Conservation (phyloP, 2,797 vertebrate genomes). For the Melanotaenia nigrans region DNA sequence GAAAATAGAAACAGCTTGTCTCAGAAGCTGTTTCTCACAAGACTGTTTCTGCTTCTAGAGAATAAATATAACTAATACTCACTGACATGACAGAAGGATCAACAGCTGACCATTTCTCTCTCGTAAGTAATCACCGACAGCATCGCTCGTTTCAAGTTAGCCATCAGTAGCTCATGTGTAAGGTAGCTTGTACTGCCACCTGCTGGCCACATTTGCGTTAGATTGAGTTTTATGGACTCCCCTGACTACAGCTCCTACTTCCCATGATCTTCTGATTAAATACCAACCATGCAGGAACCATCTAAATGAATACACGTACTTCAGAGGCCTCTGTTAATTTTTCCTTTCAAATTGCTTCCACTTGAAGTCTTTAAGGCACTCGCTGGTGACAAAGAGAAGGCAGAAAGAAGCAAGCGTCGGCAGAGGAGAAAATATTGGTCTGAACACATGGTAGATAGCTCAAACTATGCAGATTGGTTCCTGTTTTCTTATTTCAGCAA, state of each 20-base stretch:
- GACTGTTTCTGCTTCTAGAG: not conserved
- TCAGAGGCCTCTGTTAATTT: conserved; percentile 23
- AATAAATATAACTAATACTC: not conserved
- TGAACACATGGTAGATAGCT: not conserved
- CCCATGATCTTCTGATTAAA: not conserved
- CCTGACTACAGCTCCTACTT: not conserved
- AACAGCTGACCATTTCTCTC: not conserved
- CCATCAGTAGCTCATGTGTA: no score
- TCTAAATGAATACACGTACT: not conserved
- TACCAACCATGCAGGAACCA: not conserved
- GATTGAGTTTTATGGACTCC: not conserved
- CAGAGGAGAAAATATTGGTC: not conserved
- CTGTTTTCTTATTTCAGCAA: not conserved
- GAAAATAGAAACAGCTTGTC: not conserved
- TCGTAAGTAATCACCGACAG: not conserved
- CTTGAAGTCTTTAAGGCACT: conserved; percentile 75
- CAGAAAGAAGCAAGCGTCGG: conserved; percentile 45
- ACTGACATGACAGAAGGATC: not conserved
- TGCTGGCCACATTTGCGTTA: no score
- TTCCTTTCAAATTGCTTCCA: conserved; percentile 32
- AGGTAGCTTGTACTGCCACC: no score
- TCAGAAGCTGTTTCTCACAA: not conserved
- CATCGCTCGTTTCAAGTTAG: not conserved
- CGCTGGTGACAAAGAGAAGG: conserved; percentile 62
- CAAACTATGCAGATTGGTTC: not conserved